These are phyloP conservation scores for Formica aserva DNA, from an alignment of 2,888 invertebrate species.

Conservation along the genomic window DNA sequence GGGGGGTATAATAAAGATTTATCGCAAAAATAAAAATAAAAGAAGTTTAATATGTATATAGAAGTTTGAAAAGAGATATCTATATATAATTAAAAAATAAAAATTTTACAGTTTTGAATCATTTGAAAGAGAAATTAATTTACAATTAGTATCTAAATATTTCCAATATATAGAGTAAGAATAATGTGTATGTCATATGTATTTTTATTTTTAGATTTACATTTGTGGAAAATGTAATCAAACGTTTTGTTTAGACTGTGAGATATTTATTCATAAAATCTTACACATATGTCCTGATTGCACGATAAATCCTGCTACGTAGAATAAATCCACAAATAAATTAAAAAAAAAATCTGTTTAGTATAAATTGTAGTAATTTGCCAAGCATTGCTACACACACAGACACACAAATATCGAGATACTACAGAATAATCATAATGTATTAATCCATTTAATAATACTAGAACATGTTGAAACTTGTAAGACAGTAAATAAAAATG, in stretches of 20 bases:
- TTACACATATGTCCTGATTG: conserved; percentile 99
- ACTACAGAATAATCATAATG: background rate
- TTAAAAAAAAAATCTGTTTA: conserved; percentile 37
- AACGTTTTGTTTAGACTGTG: conserved; percentile 97
- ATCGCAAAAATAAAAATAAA: background rate
- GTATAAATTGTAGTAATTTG: background rate
- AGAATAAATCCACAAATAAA: conserved; percentile 64
- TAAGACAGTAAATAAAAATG: background rate
- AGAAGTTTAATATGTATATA: background rate
- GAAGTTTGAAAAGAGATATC: background rate
- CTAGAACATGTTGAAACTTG: background rate
- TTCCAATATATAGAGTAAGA: background rate
- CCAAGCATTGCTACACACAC: background rate
- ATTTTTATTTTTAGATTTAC: conserved; percentile 89
- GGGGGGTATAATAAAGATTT: no score
- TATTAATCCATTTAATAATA: conserved; percentile 10
- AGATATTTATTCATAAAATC: conserved; percentile 96
- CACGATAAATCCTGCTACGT: conserved; percentile 89
- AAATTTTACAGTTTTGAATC: background rate
- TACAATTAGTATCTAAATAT: background rate
- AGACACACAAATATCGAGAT: background rate
- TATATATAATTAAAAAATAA: background rate
- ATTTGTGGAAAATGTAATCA: conserved; percentile 93
- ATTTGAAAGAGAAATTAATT: background rate
- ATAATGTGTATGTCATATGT: conserved; percentile 62